A percentile compares a stretch with the other conserved stretches of the same genome.
Evolutionary conservation across 2,888 invertebrate species (phyloP).

Genomic region (Drosophila neonasuta): DNA sequence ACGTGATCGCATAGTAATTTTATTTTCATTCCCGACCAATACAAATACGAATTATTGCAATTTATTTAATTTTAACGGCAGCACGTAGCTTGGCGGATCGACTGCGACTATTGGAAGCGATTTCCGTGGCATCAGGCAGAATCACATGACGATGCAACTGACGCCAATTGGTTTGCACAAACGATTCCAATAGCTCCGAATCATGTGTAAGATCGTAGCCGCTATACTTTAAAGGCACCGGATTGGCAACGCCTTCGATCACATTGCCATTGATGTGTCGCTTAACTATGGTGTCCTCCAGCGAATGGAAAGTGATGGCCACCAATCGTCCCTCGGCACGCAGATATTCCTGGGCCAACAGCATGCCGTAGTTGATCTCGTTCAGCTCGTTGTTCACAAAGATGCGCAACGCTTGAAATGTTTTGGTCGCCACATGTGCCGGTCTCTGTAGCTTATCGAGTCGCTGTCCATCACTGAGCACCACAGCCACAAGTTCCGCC

Average conservation of each 20-base stretch:
- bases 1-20: slow-evolving; percentile 19
- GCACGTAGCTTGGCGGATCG: slow-evolving; percentile 94
- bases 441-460: slow-evolving; percentile 89
- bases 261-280: slow-evolving; percentile 91
- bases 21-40: slow-evolving; percentile 49
- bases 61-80: slow-evolving; percentile 86
- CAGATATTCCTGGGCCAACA: slow-evolving; percentile 89
- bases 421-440: slow-evolving; percentile 93
- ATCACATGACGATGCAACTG: slow-evolving; percentile 91
- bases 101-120: slow-evolving; percentile 90
- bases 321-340: slow-evolving; percentile 90
- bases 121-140: slow-evolving; percentile 88
- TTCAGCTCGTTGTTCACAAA: slow-evolving; percentile 98
- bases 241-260: slow-evolving; percentile 87
- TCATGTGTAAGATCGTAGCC: slow-evolving; percentile 85
- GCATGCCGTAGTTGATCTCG: slow-evolving; percentile 94
- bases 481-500: slow-evolving; percentile 87
- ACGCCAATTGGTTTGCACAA: slow-evolving; percentile 88
- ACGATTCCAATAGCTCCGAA: slow-evolving; percentile 84
- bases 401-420: slow-evolving; percentile 95
- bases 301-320: slow-evolving; percentile 94
- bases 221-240: slow-evolving; percentile 87
- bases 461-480: slow-evolving; percentile 84
- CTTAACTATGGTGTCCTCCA: slow-evolving; percentile 97
- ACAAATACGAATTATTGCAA: slow-evolving; percentile 1